Conservation (phyloP, 1,140 invertebrate genomes). For the Drosophila sproati region DNA sequence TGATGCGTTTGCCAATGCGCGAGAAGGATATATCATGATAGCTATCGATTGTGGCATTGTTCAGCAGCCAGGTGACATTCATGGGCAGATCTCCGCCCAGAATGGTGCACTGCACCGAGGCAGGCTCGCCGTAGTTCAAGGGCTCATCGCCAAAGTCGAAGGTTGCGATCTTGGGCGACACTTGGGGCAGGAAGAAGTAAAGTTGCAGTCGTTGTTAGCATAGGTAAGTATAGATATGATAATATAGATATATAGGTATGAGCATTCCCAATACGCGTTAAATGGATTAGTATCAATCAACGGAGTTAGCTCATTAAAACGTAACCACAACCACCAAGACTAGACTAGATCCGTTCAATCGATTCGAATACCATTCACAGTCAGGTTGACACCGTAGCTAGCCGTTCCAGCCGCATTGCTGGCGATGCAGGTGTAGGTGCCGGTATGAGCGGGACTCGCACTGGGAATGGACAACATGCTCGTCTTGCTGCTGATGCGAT, state of each 20-base stretch:
- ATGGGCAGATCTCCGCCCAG: constrained; percentile 89
- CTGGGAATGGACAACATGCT: constrained; percentile 87
- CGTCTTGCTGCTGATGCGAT: constrained; percentile 88
- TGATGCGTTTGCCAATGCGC: constrained; percentile 86
- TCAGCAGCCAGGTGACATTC: constrained; percentile 88
- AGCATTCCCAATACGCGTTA: constrained; percentile 7
- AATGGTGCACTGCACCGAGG: constrained; percentile 90
- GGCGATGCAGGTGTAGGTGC: constrained; percentile 90
- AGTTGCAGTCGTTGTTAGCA: background rate
- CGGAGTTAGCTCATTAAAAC: constrained; percentile 22
- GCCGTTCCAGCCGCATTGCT: constrained; percentile 90
- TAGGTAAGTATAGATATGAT: background rate
- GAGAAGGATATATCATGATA: constrained; percentile 86
- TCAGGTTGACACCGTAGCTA: constrained; percentile 88
- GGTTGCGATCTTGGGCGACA: constrained; percentile 88
- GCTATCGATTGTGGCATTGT: constrained; percentile 85
- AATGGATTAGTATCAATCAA: constrained; percentile 40
- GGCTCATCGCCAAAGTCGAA: constrained; percentile 89
- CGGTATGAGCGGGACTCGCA: constrained; percentile 87
- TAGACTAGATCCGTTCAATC: constrained; percentile 71
- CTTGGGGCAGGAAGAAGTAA: constrained; percentile 70
- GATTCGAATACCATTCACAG: constrained; percentile 75
- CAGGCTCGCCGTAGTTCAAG: constrained; percentile 89
- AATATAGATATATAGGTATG: background rate
- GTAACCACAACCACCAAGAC: constrained; percentile 65